Percentiles rank a stretch among this genome's conserved stretches.
These are phyloP conservation scores for Pholis gunnellus DNA, from an alignment of 2,113 vertebrate genomes.

Conservation along the genomic window DNA sequence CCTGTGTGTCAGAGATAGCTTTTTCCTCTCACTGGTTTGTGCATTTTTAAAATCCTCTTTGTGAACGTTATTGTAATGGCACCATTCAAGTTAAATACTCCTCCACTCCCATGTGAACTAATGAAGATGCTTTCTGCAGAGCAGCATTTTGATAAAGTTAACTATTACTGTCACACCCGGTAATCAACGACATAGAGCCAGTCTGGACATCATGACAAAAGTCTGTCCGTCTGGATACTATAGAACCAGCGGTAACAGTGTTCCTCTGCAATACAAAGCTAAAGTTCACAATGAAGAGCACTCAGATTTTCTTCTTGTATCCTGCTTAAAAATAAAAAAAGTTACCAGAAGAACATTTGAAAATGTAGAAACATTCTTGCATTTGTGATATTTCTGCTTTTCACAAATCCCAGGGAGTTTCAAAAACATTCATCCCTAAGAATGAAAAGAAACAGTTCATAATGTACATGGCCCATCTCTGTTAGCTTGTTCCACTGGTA, in stretches of 20 bases:
- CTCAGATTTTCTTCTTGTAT: background rate
- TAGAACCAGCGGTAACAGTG: background rate
- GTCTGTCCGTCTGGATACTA: slow-evolving; percentile 7
- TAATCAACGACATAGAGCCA: slow-evolving; percentile 39
- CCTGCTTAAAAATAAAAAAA: background rate
- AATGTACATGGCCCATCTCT: background rate
- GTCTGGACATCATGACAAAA: slow-evolving; percentile 14
- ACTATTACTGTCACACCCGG: slow-evolving; percentile 33
- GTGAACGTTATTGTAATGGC: slow-evolving; percentile 48
- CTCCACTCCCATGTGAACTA: slow-evolving; percentile 10
- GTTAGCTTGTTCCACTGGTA: background rate
- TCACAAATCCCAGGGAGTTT: background rate
- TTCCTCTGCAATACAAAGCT: slow-evolving; percentile 15
- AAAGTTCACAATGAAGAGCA: slow-evolving; percentile 3
- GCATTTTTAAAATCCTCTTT: slow-evolving; percentile 39
- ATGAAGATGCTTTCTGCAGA: slow-evolving; percentile 34
- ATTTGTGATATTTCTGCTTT: background rate
- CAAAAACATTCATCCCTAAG: background rate
- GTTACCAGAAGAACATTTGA: background rate
- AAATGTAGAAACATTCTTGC: background rate
- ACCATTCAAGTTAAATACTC: slow-evolving; percentile 45
- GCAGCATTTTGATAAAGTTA: slow-evolving; percentile 31
- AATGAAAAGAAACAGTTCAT: slow-evolving; percentile 2
- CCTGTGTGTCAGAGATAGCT: slow-evolving; percentile 32
- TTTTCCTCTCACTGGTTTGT: slow-evolving; percentile 53